Evolutionary conservation across 2,797 vertebrate genomes (phyloP).

Genomic region (Diceros bicornis): DNA sequence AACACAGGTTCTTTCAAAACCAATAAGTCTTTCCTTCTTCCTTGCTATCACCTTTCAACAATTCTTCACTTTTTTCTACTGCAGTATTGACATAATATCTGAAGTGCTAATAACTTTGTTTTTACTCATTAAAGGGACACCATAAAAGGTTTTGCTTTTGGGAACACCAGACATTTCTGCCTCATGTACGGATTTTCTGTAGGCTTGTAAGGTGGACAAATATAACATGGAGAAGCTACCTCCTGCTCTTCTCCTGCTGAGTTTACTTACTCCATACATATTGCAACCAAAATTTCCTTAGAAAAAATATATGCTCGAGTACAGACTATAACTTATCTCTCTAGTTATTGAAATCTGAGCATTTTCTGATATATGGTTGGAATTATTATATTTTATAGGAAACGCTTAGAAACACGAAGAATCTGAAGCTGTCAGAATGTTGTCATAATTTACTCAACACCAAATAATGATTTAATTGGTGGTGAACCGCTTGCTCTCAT

Average conservation of each 20-base stretch:
- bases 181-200: not conserved
- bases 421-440: not conserved
- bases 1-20: conserved; percentile 27
- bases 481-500: not conserved
- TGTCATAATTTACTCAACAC: conserved; percentile 52
- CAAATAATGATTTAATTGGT: conserved; percentile 37
- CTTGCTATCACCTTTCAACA: not conserved
- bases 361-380: not conserved
- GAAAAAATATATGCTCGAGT: not conserved
- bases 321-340: not conserved
- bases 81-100: not conserved
- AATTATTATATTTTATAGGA: conserved; percentile 24
- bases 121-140: not conserved
- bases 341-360: conserved; percentile 40
- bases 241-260: not conserved
- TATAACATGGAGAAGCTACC: not conserved
- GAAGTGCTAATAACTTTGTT: conserved; percentile 15
- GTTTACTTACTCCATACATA: not conserved
- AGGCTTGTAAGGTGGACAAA: not conserved
- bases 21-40: not conserved
- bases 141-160: not conserved
- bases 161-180: not conserved
- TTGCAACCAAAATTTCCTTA: conserved; percentile 21
- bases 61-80: not conserved
- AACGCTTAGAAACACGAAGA: conserved; percentile 41